phyloP scores from a whole-genome alignment of 1,140 invertebrate species.

The Microplitis mediator region DNA sequence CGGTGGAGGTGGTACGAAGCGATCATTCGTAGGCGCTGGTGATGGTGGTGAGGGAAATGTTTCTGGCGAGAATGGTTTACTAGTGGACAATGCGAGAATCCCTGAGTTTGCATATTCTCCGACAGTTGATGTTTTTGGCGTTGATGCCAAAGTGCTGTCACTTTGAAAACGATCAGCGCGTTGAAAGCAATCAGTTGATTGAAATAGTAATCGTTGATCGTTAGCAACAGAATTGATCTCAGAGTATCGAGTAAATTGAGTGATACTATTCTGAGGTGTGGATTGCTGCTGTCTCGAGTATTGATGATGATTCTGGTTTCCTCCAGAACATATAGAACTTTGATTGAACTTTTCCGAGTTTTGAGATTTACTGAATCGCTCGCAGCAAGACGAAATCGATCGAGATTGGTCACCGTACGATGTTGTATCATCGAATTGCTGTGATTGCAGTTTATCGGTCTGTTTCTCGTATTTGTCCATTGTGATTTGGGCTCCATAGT shows the following conservation, averaged over 20 bases:
- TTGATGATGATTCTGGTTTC: conserved; percentile 24
- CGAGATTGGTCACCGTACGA: conserved; percentile 15
- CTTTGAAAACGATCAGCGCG: conserved; percentile 31
- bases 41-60: conserved; percentile 59
- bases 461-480: conserved; percentile 32
- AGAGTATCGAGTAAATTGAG: conserved; percentile 37
- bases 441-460: conserved; percentile 24
- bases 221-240: conserved; percentile 36
- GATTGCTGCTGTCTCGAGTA: conserved; percentile 18
- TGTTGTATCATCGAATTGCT: conserved; percentile 18
- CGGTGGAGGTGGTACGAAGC: conserved; percentile 58
- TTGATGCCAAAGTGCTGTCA: conserved; percentile 19
- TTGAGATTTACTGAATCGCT: conserved; percentile 25
- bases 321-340: conserved; percentile 11
- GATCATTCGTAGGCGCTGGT: conserved; percentile 55
- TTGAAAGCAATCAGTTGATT: conserved; percentile 34
- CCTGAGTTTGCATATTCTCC: conserved; percentile 42
- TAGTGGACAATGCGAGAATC: conserved; percentile 35
- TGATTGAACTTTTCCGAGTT: conserved; percentile 41
- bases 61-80: conserved; percentile 49
- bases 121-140: conserved; percentile 22
- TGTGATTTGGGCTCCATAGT: conserved; percentile 36
- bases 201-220: conserved; percentile 34
- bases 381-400: conserved; percentile 22
- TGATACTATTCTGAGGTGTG: conserved; percentile 30